A percentile compares a stretch with the other conserved stretches of the same genome.
Conservation (phyloP, 2,797 vertebrate genomes). For the Pipistrellus pygmaeus region DNA sequence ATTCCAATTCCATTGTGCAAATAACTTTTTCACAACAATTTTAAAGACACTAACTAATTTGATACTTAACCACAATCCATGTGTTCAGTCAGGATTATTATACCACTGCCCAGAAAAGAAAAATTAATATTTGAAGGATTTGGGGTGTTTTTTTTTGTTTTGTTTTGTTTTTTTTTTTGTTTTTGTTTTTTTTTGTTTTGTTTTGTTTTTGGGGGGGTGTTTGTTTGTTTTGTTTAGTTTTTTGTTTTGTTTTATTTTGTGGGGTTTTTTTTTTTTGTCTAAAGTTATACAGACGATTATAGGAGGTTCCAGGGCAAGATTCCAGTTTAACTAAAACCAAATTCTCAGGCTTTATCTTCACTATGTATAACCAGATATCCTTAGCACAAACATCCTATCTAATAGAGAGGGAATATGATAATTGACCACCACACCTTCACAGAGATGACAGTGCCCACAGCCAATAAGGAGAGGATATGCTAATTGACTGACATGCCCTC, state of each 20-base stretch:
- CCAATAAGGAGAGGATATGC: no score
- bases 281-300: slow-evolving; percentile 5
- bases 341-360: background rate
- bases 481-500: no score
- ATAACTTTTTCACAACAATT: background rate
- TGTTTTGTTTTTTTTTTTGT: no score
- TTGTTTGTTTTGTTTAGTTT: no score
- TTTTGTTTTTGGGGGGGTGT: no score
- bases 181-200: no score
- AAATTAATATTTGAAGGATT: background rate
- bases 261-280: background rate
- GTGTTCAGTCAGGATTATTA: background rate
- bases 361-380: background rate
- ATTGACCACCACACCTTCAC: no score
- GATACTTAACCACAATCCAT: background rate
- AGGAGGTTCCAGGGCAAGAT: background rate
- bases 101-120: background rate
- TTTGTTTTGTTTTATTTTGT: no score
- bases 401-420: no score
- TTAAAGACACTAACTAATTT: background rate
- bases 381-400: no score
- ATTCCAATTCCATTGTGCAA: background rate
- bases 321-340: slow-evolving; percentile 29
- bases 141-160: no score
- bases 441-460: no score